Evolutionary conservation across 1,140 invertebrate species (phyloP), one percentile per base, ranked within the genome.

Genomic region (Drosophila murphyi): DNA sequence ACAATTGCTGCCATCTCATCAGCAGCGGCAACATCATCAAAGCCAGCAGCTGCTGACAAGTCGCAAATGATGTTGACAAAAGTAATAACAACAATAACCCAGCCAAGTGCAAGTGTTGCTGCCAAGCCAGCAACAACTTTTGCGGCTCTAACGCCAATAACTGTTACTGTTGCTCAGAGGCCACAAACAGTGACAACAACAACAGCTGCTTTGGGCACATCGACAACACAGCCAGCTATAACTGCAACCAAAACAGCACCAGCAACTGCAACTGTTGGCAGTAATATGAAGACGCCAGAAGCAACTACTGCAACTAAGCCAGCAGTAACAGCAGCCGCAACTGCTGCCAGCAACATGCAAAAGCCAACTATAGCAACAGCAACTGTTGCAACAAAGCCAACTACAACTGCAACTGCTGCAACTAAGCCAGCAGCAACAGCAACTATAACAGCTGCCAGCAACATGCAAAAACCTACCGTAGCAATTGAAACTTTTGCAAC

Each of bases 121-220:
- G 39, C 34, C n/a, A 67, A 57, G 12, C 35, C 61, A 10, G 41
- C 56, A 20, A 67, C 45, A 67, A 43, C 39, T 55, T 20, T 54
- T 62, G 29, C 61, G 28, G 39, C 37, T 52, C 34, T 35, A 12
- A 60, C 75, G 20, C 35, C 72, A 50, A 57, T 45, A 67, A 56
- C 43, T 12, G 62, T 76, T 6, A 72, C 47, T 37, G 48, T 34
- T 67, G 28, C 37, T 5, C 35, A 59, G 12, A 61, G 55, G 3
- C 41, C 64, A 6, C 62, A 50, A 37, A 1, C 20, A 52, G 47
- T 43, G 3, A 20, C 63, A 67, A 62, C 37, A 52, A 6, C 39
- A 43, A 7, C 41, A 10, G 8, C 59, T 29, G 29, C 43, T 12
- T 12, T 41, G 2, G 62, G 41, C n/a, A 41, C 37, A 48, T n/a